Evolutionary conservation across 2,797 vertebrate species (phyloP).

Genomic region (Micrastur ruficollis): DNA sequence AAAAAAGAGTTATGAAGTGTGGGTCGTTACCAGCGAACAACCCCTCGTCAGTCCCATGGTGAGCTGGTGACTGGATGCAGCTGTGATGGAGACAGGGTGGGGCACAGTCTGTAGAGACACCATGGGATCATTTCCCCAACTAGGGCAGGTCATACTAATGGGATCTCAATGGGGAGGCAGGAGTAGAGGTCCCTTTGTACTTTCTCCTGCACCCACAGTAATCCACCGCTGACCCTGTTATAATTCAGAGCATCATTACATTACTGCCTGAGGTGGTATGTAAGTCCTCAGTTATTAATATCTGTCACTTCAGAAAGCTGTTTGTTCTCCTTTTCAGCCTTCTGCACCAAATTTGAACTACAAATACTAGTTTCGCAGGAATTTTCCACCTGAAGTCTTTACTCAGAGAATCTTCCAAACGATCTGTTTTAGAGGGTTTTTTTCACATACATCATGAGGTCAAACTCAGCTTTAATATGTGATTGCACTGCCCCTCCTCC

Average conservation of each 20-base stretch:
- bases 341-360: neutral
- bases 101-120: neutral
- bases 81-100: constrained; percentile 9
- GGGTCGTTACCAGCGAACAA: constrained; percentile 6
- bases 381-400: neutral
- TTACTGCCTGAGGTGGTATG: neutral
- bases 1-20: constrained; percentile 28
- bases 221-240: neutral
- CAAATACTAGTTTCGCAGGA: neutral
- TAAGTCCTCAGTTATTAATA: neutral
- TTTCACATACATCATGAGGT: neutral
- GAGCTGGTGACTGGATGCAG: constrained; percentile 23
- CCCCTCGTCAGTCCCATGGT: neutral
- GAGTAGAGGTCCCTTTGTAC: neutral
- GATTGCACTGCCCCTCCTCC: neutral
- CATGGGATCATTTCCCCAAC: neutral
- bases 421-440: neutral
- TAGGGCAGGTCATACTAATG: neutral
- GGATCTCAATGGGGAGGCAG: neutral
- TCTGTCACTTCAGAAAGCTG: neutral
- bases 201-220: neutral
- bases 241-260: neutral
- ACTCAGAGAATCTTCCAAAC: neutral
- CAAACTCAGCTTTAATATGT: neutral
- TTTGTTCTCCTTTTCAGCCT: neutral